Evolutionary conservation across 2,113 vertebrate genomes (phyloP), one percentile per base, ranked within the genome.

Genomic region (Cyprinodon variegatus): DNA sequence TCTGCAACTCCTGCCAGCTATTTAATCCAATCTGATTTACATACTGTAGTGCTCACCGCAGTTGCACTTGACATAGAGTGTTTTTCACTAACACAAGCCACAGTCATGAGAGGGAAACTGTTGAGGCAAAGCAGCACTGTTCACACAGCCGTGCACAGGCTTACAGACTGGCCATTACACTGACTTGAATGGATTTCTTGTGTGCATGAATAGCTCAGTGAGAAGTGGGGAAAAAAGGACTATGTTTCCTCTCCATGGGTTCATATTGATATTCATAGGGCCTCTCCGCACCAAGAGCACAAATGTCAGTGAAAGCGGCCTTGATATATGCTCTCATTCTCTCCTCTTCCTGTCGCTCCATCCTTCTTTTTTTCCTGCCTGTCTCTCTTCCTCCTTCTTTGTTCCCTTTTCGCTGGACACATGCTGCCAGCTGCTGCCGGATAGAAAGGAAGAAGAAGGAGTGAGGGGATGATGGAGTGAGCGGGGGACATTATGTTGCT

Each of bases 241-340:
- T 73, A 85, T 76, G 87, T 89, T 89, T 87, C 83, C 88, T 86
- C 86, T 86, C 86, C 76, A 64, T 86, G 88, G 92, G 83, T 91
- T 87, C 84, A 89, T 91, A 91, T 93, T 92, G 91, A 91, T 90
- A 92, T 93, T 92, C 92, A 93, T 90, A 85, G 90, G 86, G 80
- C 80, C 91, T 92, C 89, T 91, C 89, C 85, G 79, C 86, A 86
- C 80, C 68, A 64, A 86, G 87, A 89, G 88, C 87, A 89, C 83
- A 90, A 93, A 92, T 91, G 89, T 90, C 91, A 90, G 74, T 76
- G 86, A 87, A 85, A 89, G 85, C 37, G 77, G 90, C 78, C 90
- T 88, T 90, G 91, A 92, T 90, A 84, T 90, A 92, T 89, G 90
- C 85, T 86, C 86, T 88, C 88, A 83, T 92, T 91, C 88, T 89